Evolutionary conservation across 1,140 invertebrate species (phyloP).

Genomic region (Apis laboriosa): DNA sequence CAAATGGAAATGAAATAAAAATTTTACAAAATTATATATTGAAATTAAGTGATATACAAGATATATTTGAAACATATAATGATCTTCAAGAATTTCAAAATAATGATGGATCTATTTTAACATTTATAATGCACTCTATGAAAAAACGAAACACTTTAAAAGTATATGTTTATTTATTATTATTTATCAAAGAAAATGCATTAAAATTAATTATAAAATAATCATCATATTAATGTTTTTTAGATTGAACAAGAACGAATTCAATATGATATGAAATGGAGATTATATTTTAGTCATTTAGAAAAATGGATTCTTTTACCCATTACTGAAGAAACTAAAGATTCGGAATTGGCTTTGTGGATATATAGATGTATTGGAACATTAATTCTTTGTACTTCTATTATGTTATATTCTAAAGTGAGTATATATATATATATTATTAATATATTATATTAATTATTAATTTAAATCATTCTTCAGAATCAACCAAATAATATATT

Average conservation of each 20-base stretch:
- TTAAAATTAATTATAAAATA: neutral
- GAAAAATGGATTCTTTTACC: conserved; percentile 75
- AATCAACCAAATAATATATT: conserved; percentile 74
- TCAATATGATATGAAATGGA: conserved; percentile 65
- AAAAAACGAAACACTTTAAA: conserved; percentile 65
- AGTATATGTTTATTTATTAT: conserved; percentile 53
- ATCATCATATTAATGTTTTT: conserved; percentile 13
- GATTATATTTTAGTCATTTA: conserved; percentile 72
- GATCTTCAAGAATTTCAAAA: conserved; percentile 69
- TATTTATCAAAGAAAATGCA: neutral
- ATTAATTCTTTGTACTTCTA: conserved; percentile 71
- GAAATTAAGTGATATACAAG: conserved; percentile 65
- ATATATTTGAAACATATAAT: conserved; percentile 65
- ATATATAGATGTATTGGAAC: conserved; percentile 76
- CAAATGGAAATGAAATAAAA: conserved; percentile 61
- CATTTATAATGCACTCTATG: conserved; percentile 68
- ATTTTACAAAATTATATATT: conserved; percentile 69
- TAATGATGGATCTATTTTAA: conserved; percentile 68
- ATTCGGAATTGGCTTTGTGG: conserved; percentile 67
- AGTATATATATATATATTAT: neutral
- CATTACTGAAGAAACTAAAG: conserved; percentile 74
- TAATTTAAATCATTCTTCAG: conserved; percentile 57
- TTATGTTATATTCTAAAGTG: conserved; percentile 73
- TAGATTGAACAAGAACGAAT: conserved; percentile 52
- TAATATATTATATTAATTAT: conserved; percentile 33